These are phyloP conservation scores for Cathartes aura DNA, from an alignment of 2,113 vertebrate species.

Conservation along the genomic window DNA sequence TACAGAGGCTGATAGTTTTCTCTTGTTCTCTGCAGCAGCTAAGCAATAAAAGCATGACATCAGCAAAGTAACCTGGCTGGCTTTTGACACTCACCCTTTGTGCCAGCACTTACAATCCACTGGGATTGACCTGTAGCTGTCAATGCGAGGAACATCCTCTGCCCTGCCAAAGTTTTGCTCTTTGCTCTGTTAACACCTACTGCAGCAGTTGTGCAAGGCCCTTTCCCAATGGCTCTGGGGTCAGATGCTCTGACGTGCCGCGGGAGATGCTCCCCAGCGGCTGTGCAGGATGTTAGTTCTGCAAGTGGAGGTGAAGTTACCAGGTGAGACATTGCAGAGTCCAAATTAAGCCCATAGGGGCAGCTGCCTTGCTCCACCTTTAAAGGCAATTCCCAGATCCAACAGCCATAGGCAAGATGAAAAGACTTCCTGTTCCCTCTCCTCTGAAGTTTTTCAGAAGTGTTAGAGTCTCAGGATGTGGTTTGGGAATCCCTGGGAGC, in stretches of 20 bases:
- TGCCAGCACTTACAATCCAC: background rate
- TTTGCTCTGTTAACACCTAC: background rate
- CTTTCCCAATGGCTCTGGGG: background rate
- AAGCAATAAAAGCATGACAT: background rate
- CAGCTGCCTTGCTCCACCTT: background rate
- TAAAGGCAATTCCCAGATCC: background rate
- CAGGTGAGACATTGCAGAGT: background rate
- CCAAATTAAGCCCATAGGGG: background rate
- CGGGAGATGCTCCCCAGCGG: background rate
- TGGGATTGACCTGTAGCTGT: background rate
- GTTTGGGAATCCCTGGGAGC: background rate
- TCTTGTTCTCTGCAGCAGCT: background rate
- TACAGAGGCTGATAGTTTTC: background rate
- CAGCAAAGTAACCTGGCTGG: background rate
- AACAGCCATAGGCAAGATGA: background rate
- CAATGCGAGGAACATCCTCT: background rate
- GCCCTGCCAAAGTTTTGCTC: background rate
- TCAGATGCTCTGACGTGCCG: background rate
- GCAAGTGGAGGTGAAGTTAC: background rate
- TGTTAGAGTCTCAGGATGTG: too few species aligned
- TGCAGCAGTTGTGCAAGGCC: background rate
- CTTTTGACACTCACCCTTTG: background rate
- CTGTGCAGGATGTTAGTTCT: background rate
- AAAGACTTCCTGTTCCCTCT: background rate
- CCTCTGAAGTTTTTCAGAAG: background rate